Conservation (phyloP, 2,113 vertebrate species). For the Madoqua kirkii region DNA sequence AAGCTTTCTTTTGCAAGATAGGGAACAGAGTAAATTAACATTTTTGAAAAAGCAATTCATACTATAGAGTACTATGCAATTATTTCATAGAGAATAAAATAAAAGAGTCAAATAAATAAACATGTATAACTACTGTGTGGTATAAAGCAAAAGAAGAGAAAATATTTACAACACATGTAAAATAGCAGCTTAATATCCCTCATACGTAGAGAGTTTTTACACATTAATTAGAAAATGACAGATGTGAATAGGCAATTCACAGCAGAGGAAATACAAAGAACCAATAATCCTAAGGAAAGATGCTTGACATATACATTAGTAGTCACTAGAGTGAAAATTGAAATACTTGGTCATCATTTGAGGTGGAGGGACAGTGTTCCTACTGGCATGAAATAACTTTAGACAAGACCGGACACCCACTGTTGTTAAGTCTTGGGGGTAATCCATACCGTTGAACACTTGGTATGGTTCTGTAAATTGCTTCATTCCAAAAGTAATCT, state of each 20-base stretch:
- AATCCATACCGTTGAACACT: background rate
- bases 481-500: background rate
- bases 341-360: background rate
- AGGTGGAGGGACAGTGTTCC: background rate
- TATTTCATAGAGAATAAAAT: background rate
- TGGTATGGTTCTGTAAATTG: background rate
- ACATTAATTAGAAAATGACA: conserved; percentile 19
- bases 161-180: background rate
- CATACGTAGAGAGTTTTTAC: background rate
- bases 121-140: background rate
- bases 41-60: background rate
- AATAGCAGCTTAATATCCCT: background rate
- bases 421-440: background rate
- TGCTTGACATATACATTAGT: background rate
- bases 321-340: background rate
- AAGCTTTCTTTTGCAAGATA: background rate
- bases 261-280: background rate
- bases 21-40: background rate
- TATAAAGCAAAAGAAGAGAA: background rate
- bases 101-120: background rate
- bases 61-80: background rate
- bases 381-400: background rate
- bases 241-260: background rate
- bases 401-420: background rate
- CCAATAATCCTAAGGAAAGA: background rate